A percentile compares a stretch with the other conserved stretches of the same genome.
phyloP scores from a whole-genome alignment of 1,140 invertebrate genomes.

The Trichonephila inaurata region DNA sequence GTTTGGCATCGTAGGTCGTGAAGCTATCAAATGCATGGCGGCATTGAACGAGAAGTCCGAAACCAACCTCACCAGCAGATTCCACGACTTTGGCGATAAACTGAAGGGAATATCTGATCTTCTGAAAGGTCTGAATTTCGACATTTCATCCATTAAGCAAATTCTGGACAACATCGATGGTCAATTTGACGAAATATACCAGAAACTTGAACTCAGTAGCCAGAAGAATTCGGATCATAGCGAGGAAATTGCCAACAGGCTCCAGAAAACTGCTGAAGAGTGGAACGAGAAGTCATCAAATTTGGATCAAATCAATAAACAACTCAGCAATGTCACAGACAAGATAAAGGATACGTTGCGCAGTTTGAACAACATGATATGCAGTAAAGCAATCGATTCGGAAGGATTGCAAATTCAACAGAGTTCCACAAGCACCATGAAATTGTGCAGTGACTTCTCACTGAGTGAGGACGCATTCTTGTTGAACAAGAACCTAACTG shows the following conservation, averaged over 20 bases:
- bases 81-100: slow-evolving; percentile 8
- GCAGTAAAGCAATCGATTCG: not conserved
- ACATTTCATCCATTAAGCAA: slow-evolving; percentile 16
- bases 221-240: slow-evolving; percentile 38
- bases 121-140: not conserved
- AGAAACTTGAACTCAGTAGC: slow-evolving; percentile 41
- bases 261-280: not conserved
- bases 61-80: not conserved
- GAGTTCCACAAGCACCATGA: not conserved
- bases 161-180: slow-evolving; percentile 56
- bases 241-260: not conserved
- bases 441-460: not conserved
- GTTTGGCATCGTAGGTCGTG: slow-evolving; percentile 5
- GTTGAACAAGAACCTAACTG: not conserved
- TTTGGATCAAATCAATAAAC: not conserved
- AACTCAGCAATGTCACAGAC: not conserved
- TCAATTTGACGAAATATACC: slow-evolving; percentile 56
- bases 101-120: not conserved
- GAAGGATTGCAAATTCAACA: not conserved
- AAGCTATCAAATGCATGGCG: slow-evolving; percentile 31
- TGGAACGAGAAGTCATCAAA: not conserved
- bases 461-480: not conserved
- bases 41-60: slow-evolving; percentile 25
- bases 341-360: not conserved
- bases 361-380: not conserved